Evolutionary conservation across 2,888 invertebrate genomes (phyloP), one percentile per base, ranked within the genome.

Genomic region (Ectropis crepuscularia): DNA sequence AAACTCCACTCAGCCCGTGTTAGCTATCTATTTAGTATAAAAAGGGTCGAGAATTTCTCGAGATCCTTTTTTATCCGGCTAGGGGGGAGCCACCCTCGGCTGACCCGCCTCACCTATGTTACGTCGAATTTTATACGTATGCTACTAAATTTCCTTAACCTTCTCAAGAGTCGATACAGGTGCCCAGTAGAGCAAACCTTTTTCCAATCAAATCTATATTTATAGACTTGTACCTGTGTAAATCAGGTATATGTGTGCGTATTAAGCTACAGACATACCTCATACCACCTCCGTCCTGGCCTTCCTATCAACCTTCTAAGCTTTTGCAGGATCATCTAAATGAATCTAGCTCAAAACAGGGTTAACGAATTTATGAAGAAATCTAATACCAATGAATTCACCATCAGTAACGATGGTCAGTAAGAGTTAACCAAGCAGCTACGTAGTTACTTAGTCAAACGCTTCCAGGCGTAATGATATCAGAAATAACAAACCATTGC

Each of bases 21-120:
- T 92, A 90, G 89, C 92, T 92, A 92, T 91, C 92, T 92, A 90
- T 92, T 92, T 92, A 92, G 92, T 92, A 92, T 92, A 92, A 92
- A 92, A 92, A 92, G 92, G 91, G 90, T 90, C 91, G 90, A 88
- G 88, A 87, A 85, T 85, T 88, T 90, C 87, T 85, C 81, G 80
- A 86, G 89, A 88, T 90, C 89, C 88, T 90, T 91, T 92, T 92
- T 91, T 90, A 90, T 87, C 88, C 86, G 82, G 51, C 47, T 71
- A 81, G 86, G 87, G 86, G 86, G 74, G 68, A 60, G 75, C 80
- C 81, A 75, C 80, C 81, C 82, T 76, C 77, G 68, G 50, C 69
- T 67, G 67, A 69, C 73, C 72, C 72, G 65, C 69, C 72, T 68
- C 71, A 67, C 71, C 68, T 73, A 69, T 63, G 68, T 71, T 72